Conservation (phyloP, 1,140 invertebrate species). For the Eriocheir sinensis region DNA sequence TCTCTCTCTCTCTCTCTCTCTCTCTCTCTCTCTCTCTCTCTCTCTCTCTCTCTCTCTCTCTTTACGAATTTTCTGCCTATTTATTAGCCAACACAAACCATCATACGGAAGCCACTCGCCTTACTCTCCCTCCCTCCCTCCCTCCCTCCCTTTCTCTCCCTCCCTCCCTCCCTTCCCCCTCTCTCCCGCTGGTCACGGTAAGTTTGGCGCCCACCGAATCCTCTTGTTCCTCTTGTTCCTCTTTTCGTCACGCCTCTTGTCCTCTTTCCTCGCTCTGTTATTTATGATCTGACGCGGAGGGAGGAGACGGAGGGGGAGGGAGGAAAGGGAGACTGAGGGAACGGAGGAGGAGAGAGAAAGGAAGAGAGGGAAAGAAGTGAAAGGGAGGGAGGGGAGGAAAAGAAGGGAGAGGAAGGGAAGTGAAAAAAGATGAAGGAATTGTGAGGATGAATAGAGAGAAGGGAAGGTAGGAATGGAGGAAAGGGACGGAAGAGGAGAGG, state of each 20-base stretch:
- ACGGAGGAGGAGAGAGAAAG: not conserved
- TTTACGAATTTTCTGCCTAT: no score
- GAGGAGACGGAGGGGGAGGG: not conserved
- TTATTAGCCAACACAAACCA: no score
- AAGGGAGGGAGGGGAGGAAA: no score
- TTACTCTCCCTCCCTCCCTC: not conserved
- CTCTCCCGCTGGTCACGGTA: not conserved
- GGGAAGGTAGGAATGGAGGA: not conserved
- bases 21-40: constrained; percentile 54
- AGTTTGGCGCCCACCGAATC: not conserved
- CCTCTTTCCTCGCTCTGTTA: not conserved
- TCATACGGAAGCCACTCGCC: not conserved
- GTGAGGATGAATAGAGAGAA: no score
- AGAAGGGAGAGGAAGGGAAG: not conserved
- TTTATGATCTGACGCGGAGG: not conserved
- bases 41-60: constrained; percentile 53
- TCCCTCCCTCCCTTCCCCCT: not conserved
- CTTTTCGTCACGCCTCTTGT: not conserved
- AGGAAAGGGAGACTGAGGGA: no score
- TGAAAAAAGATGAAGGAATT: no score
- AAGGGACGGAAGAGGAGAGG: not conserved
- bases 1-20: constrained; percentile 51
- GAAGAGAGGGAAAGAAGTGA: no score
- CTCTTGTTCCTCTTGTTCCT: not conserved
- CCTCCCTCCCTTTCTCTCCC: not conserved